Base-by-base conservation (phyloP, 2,113 vertebrate species). In the Festucalex cinctus region DNA sequence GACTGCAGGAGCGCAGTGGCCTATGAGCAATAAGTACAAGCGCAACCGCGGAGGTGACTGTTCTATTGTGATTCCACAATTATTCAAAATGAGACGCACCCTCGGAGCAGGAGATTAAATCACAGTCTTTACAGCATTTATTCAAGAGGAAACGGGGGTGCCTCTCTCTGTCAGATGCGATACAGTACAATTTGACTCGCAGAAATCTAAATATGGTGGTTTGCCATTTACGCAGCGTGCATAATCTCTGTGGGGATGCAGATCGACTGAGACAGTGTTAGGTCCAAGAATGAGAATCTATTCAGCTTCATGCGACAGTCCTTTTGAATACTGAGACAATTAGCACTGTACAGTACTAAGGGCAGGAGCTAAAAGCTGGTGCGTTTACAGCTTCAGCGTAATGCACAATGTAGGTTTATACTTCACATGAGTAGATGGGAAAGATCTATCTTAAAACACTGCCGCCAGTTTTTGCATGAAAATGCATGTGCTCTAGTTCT, bases 181-280 rank as follows among this genome's bases (percentile, higher is more conserved):
- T 78, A 65, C 78, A 81, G 70, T 66, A 35, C 68, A 84, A 78
- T 63, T 81, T 66, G 70, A 85, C 82, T 85, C 69, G 73, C 65
- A 81, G 49, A 68, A 77, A 77, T 82, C 86, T 80, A 86, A 88
- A 88, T 84, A 83, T 80, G 88, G 85, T 76, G 68, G 75, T 83
- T 85, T 84, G 82, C 83, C 82, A 88, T 88, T 87, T 91, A 71
- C 49, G 10, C 62, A n/a, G 20, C 63, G 74, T 63, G 66, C 68
- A 78, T 79, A 78, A 76, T 86, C 84, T 79, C 75, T 65, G 66
- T 69, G 73, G 28, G 78, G 70, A 79, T 51, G 48, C 64, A 70
- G 68, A 89, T 88, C 81, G 74, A 78, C 67, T 71, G 80, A 37
- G 78, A 88, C 86, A 85, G 82, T 67, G 76, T 68, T 72, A 61